Conservation (phyloP, 1,140 invertebrate genomes). For the Eciton burchellii region DNA sequence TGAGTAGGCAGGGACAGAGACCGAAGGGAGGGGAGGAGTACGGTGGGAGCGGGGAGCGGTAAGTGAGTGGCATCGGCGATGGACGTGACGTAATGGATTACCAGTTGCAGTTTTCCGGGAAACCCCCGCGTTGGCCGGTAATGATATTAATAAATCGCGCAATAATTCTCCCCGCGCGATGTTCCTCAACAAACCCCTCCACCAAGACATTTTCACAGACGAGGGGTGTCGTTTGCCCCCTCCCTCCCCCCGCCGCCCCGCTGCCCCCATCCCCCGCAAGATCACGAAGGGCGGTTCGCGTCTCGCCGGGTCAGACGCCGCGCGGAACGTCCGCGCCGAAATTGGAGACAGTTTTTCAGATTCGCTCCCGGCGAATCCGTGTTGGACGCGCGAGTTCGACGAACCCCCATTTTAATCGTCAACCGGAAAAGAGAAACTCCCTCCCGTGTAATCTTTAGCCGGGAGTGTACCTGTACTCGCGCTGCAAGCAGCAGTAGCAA, state of each 20-base stretch:
- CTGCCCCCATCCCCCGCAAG: too few species aligned
- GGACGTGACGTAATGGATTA: constrained; percentile 68
- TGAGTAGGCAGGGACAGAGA: constrained; percentile 6
- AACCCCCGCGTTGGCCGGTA: constrained; percentile 9
- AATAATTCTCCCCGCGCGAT: not conserved
- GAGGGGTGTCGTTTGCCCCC: not conserved
- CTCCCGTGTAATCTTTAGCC: constrained; percentile 77
- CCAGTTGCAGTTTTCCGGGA: constrained; percentile 51
- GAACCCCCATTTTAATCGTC: constrained; percentile 67
- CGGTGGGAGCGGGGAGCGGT: constrained; percentile 6
- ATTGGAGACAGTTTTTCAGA: not conserved
- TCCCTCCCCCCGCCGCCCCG: not conserved
- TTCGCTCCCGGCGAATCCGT: constrained; percentile 25
- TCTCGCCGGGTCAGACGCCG: not conserved
- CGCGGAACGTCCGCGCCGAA: not conserved
- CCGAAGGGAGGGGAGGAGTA: too few species aligned
- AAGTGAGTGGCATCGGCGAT: constrained; percentile 55
- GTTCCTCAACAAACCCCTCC: not conserved
- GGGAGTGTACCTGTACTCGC: constrained; percentile 80
- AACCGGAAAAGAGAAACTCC: constrained; percentile 68
- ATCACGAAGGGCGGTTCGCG: constrained; percentile 9
- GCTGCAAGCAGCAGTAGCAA: constrained; percentile 82
- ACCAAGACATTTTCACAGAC: too few species aligned
- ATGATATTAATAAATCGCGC: too few species aligned
- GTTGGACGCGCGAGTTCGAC: constrained; percentile 57